phyloP scores from a whole-genome alignment of 1,140 invertebrate species.

The Drosophila cardini region DNA sequence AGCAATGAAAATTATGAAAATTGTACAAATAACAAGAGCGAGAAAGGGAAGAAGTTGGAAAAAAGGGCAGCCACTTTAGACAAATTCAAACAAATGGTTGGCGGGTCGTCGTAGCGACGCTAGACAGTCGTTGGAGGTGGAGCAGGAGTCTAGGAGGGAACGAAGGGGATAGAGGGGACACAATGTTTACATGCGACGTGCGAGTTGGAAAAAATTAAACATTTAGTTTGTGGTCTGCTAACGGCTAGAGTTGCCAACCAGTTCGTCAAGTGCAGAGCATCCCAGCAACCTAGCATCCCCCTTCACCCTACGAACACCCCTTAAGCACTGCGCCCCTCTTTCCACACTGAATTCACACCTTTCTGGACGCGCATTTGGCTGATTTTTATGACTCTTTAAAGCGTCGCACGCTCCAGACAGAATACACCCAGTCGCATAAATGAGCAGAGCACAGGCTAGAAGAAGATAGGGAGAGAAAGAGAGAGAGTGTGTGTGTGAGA shows the following conservation, averaged over 20 bases:
- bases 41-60: constrained; percentile 2
- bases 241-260: constrained; percentile 33
- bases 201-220: constrained; percentile 70
- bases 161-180: background rate
- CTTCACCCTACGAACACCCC: background rate
- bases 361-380: constrained; percentile 56
- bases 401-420: constrained; percentile 65
- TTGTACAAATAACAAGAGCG: constrained; percentile 33
- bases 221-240: constrained; percentile 72
- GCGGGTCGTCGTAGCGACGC: constrained; percentile 38
- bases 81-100: constrained; percentile 81
- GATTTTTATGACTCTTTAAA: constrained; percentile 80
- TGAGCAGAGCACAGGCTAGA: constrained; percentile 42
- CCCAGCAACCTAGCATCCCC: background rate
- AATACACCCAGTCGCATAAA: constrained; percentile 63
- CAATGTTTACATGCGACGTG: constrained; percentile 72
- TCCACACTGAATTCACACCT: constrained; percentile 59
- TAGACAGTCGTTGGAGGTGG: constrained; percentile 27
- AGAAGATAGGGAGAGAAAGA: background rate
- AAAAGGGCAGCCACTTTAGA: constrained; percentile 71
- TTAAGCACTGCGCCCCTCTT: background rate
- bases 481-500: constrained; percentile 5
- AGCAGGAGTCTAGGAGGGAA: background rate
- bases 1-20: constrained; percentile 73
- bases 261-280: constrained; percentile 42